Base-by-base conservation (phyloP, 2,888 invertebrate genomes). In the Lasioglossum leucozonium region DNA sequence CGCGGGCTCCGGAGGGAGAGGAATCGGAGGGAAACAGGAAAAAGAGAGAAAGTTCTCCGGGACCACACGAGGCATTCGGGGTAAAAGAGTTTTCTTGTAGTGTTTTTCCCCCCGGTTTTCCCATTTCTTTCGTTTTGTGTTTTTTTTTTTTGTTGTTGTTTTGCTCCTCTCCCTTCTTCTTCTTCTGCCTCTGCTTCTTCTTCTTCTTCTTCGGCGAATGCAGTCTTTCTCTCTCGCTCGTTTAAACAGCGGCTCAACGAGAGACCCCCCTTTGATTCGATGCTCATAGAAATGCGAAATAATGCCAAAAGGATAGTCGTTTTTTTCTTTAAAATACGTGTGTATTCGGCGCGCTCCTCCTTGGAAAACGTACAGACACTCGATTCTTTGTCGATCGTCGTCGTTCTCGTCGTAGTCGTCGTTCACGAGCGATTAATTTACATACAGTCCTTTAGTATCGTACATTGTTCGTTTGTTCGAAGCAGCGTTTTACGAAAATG, bases 61-160 rank as follows among this genome's bases (percentile, higher is more conserved):
- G 78, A 83, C 75, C 79, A 71, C 77, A 67, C 85, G 67, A 79
- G 71, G 71, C 55, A 71, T 85, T 85, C 69, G 51, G 72, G 71
- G 62, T 84, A 86, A 78, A 81, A 84, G 84, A 83, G 73, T 83
- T 83, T 82, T 79, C 79, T 83, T 85, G 81, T 73, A 77, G 34
- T 69, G 81, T 73, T 81, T 73, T 37, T 30, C 76, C 16, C 67
- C 67, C 67, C 22, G 67, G 34, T 67, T 67, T 37, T 67, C n/a
- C 34, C 34, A 40, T 67, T 67, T n/a, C 40, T 37, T 67, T 40
- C 65, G 3, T 37, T 67, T 40, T 34, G 3, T 22, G 34, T 65
- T 34, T 65, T n/a, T 58, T 30, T 62, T 30, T 4, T 62, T 62
- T n/a, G n/a, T n/a, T n/a, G n/a, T n/a, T n/a, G n/a, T n/a, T n/a